Evolutionary conservation across 2,888 invertebrate species (phyloP).

Genomic region (Quadroppia sp.): DNA sequence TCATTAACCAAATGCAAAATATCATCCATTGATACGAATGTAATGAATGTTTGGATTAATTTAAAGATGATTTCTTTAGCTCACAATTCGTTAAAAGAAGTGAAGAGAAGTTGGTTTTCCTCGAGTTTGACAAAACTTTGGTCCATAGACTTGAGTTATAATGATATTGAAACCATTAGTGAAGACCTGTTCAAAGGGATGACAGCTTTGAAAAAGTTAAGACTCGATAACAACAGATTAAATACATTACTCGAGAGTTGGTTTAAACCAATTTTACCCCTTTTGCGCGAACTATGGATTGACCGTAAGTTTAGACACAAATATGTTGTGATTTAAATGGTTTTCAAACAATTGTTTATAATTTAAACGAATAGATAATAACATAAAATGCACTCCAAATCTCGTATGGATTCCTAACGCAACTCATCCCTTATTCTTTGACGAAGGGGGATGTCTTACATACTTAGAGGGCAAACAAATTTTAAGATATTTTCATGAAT

Average conservation of each 20-base stretch:
- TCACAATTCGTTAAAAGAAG: neutral
- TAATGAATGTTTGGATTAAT: conserved; percentile 6
- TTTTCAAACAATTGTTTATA: neutral
- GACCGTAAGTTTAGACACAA: conserved; percentile 1
- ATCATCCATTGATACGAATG: neutral
- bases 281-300: conserved; percentile 11
- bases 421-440: conserved; percentile 11
- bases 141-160: conserved; percentile 25
- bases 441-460: neutral
- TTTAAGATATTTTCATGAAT: neutral
- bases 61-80: conserved; percentile 31
- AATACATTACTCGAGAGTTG: neutral
- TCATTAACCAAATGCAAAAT: conserved; percentile 8
- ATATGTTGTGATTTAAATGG: neutral
- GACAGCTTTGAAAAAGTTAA: conserved; percentile 26
- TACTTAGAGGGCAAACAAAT: neutral
- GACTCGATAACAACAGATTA: conserved; percentile 23
- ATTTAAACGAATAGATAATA: neutral
- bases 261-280: neutral
- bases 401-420: neutral
- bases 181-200: conserved; percentile 8
- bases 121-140: neutral
- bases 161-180: neutral
- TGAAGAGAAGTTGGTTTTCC: conserved; percentile 20
- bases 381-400: neutral